Base-by-base conservation (phyloP, 2,113 vertebrate species). In the Aviceda subcristata region DNA sequence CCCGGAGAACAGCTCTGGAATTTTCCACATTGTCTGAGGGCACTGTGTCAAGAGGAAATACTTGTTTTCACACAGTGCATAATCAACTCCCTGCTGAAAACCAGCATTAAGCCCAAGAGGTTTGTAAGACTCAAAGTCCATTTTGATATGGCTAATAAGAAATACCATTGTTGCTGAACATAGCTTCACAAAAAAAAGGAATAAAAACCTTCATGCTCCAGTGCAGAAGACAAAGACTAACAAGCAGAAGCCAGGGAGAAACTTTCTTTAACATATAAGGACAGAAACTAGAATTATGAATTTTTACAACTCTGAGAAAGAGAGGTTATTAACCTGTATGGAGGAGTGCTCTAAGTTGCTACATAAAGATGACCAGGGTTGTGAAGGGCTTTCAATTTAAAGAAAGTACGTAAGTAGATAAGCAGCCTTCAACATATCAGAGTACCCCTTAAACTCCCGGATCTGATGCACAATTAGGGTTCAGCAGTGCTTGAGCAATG, bases 401-500 rank as follows among this genome's bases (percentile, higher is more conserved):
- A 74, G 18, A 68, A 78, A 51, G 6, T 15, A 41, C 22, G 3
- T n/a, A 45, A 48, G 27, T 18, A 56, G 19, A 39, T 43, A 30
- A 63, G 51, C 17, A 68, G 2, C 4, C 36, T 84, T 80, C 46
- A 57, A 0, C 6, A 12, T 23, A 85, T 8, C 23, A 78, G 30
- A 82, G 14, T 20, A 51, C 7, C 12, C 27, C 15, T 29, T 53
- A 80, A 87, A 48, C 2, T 87, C 17, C 13, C 0, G 0, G 16
- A 36, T 62, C 11, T 57, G 20, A 71, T 29, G 21, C 10, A 62
- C 36, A 27, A 23, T 39, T 69, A 45, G 39, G 15, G 21, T 32
- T 79, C 57, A 82, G 20, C 18, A 51, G 32, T 46, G 9, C 39
- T 34, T 53, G 36, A 63, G 39, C 12, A n/a, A 23, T 34, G 10